phyloP scores from a whole-genome alignment of 2,888 invertebrate genomes.

The Anagyrus pseudococci region DNA sequence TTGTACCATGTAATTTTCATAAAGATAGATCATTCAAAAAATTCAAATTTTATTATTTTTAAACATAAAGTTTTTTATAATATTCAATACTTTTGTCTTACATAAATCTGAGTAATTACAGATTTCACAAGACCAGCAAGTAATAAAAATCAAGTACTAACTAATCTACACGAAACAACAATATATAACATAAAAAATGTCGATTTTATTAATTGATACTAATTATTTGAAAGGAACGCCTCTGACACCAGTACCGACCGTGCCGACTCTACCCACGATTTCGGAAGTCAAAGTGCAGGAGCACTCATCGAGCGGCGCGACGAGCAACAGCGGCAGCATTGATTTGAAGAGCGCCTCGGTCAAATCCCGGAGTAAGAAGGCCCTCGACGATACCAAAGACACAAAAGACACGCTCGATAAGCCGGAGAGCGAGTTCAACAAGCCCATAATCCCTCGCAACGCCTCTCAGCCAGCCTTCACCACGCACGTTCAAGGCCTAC shows the following conservation, averaged over 20 bases:
- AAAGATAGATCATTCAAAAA: no score
- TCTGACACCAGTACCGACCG: conserved; percentile 81
- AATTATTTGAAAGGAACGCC: conserved; percentile 66
- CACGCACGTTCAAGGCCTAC: conserved; percentile 74
- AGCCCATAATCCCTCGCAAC: conserved; percentile 75
- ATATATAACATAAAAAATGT: no score
- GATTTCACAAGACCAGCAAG: no score
- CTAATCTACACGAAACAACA: no score
- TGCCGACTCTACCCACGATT: conserved; percentile 87
- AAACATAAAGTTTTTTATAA: no score
- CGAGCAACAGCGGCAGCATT: conserved; percentile 63
- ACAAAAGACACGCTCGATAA: conserved; percentile 53
- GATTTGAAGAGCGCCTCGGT: conserved; percentile 52
- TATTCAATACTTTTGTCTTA: no score
- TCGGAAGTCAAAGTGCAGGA: conserved; percentile 81
- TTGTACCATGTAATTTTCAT: no score
- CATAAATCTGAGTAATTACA: no score
- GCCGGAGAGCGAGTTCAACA: conserved; percentile 57
- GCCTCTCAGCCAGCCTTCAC: conserved; percentile 88
- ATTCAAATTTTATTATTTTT: no score
- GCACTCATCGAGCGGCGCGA: conserved; percentile 66
- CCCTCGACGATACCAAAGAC: conserved; percentile 60
- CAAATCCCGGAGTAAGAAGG: conserved; percentile 53
- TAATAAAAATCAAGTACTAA: no score
- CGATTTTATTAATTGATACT: conserved; percentile 41